phyloP scores from a whole-genome alignment of 2,888 invertebrate genomes.

The Danaus chrysippus region DNA sequence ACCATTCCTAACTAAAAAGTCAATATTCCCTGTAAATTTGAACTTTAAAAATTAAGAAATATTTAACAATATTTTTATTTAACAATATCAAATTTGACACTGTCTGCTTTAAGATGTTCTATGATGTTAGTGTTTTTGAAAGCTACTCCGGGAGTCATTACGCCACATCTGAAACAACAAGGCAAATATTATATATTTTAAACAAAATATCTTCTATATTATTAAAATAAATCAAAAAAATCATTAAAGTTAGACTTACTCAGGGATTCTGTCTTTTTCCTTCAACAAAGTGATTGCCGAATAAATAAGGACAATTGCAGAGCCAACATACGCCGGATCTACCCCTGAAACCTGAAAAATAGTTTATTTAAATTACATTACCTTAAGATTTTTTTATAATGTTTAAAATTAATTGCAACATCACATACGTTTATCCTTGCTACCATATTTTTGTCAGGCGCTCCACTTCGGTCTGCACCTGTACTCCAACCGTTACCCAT shows the following conservation, averaged over 20 bases:
- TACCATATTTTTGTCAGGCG: conserved; percentile 81
- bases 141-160: conserved; percentile 90
- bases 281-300: conserved; percentile 86
- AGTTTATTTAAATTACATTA: neutral
- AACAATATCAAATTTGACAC: conserved; percentile 83
- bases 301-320: conserved; percentile 84
- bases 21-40: neutral
- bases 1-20: neutral
- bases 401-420: conserved; percentile 3
- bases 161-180: conserved; percentile 86
- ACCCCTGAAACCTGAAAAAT: conserved; percentile 67
- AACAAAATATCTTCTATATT: too few relatives aligned
- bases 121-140: conserved; percentile 90
- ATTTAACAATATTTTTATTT: neutral
- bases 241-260: conserved; percentile 30
- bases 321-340: conserved; percentile 92
- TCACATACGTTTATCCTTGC: conserved; percentile 47
- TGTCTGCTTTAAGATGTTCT: conserved; percentile 84
- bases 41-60: neutral
- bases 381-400: conserved; percentile 5
- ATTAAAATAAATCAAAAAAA: too few relatives aligned
- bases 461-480: conserved; percentile 65
- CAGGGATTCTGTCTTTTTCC: conserved; percentile 85
- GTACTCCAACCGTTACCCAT: conserved; percentile 88
- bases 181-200: neutral